Evolutionary conservation across 1,140 invertebrate genomes (phyloP).

Genomic region (Olivierus martensii): DNA sequence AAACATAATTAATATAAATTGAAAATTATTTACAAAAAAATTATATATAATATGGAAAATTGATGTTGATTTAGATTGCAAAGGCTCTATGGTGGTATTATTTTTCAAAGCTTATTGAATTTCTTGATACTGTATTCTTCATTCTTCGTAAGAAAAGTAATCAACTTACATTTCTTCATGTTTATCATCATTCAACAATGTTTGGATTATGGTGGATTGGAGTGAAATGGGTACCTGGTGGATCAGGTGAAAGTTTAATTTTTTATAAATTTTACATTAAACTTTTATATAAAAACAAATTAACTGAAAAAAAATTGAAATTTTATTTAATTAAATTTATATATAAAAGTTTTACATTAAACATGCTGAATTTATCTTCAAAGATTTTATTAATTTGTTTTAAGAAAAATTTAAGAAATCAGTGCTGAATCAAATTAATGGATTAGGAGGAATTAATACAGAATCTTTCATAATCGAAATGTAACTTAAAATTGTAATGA

Average conservation of each 20-base stretch:
- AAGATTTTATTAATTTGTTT: too few relatives aligned
- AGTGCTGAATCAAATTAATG: too few relatives aligned
- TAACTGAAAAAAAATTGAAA: too few relatives aligned
- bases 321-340: too few relatives aligned
- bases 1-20: background rate
- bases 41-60: background rate
- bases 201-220: constrained; percentile 90
- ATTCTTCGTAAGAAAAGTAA: constrained; percentile 74
- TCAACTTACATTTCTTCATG: constrained; percentile 76
- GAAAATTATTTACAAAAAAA: background rate
- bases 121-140: constrained; percentile 85
- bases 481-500: too few relatives aligned
- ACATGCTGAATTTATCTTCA: too few relatives aligned
- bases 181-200: constrained; percentile 88
- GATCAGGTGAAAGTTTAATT: constrained; percentile 53
- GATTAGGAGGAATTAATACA: too few relatives aligned
- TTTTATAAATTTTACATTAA: background rate
- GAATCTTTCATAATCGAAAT: too few relatives aligned
- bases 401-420: too few relatives aligned
- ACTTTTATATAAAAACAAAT: too few relatives aligned
- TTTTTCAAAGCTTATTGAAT: constrained; percentile 84
- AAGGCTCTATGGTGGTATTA: constrained; percentile 94
- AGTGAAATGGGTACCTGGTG: constrained; percentile 90
- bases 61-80: constrained; percentile 56
- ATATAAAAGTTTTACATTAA: too few relatives aligned